phyloP scores from a whole-genome alignment of 2,113 vertebrate species.

The Echinops telfairi region DNA sequence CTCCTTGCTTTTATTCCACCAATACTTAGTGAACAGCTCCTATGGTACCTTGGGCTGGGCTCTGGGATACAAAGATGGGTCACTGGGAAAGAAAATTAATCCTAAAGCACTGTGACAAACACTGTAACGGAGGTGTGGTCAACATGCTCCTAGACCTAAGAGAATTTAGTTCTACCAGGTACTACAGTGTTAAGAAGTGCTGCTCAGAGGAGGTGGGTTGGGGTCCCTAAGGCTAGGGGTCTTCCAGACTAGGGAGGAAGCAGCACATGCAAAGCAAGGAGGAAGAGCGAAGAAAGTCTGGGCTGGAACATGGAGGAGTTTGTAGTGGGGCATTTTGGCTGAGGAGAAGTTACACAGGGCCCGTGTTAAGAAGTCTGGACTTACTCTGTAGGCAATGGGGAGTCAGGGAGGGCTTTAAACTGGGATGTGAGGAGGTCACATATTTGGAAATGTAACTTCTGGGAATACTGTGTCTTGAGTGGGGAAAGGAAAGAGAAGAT shows the following conservation, averaged over 20 bases:
- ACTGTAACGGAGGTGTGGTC: background rate
- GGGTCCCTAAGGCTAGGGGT: background rate
- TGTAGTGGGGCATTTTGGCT: background rate
- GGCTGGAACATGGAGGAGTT: background rate
- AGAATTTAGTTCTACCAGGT: background rate
- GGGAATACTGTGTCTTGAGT: background rate
- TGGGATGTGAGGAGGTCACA: background rate
- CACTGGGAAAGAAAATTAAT: background rate
- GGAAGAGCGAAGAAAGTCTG: background rate
- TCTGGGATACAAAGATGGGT: background rate
- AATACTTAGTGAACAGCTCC: background rate
- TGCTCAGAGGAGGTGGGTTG: background rate
- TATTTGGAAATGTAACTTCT: conserved; percentile 21
- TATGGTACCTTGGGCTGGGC: background rate
- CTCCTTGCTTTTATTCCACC: background rate
- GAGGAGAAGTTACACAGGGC: background rate
- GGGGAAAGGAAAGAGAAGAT: background rate
- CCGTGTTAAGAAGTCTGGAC: background rate
- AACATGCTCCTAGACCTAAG: conserved; percentile 20
- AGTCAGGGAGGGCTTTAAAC: background rate
- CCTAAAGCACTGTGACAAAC: background rate
- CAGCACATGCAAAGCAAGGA: background rate
- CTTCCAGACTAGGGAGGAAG: background rate
- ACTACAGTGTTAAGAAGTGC: background rate
- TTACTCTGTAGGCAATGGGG: background rate